Evolutionary conservation across 2,888 invertebrate genomes (phyloP), one percentile per base, ranked within the genome.

Genomic region (Campopleginae sp.): DNA sequence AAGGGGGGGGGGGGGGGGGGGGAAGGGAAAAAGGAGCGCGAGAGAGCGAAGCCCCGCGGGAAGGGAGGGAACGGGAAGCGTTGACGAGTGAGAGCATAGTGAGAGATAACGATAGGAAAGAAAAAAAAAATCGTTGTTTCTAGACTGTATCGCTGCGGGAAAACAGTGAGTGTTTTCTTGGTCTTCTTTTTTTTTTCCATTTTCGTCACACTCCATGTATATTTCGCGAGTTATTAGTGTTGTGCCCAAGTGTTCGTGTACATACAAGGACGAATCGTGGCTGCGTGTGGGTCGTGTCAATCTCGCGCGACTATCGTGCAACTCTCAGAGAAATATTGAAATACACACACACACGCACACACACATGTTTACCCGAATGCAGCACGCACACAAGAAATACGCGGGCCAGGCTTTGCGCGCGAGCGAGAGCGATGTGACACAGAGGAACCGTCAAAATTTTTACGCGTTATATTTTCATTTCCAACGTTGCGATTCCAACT

Each of bases 141-240:
- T 83, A 51, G 78, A 70, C 70, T 74, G 42, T 66, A 65, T 66
- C 46, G 80, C 65, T 6, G 44, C 65, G 74, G 74, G 66, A 70
- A 78, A 86, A 81, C 82, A 82, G 87, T 79, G 83, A 80, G 74
- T 65, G 72, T 61, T 74, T 51, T 79, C 72, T 80, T 42, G 14
- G 12, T 46, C 46, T 44, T 44, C 17, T n/a, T 44, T 44, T 44
- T 46, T 46, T 44, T 31, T 27, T 51, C 61, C 58, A 19, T 51
- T 58, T 48, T 79, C 38, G 31, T 74, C 48, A 61, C 63, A 38
- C 44, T 48, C 48, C 58, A 48, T 54, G 54, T 63, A 66, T 42
- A 44, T 68, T 44, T 54, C 63, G 19, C 80, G 77, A 77, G 76
- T 74, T 82, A 66, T 81, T 46, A 54, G 58, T 83, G 46, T 63